Conservation (phyloP, 2,113 vertebrate species). For the Erythrocercus mccallii region DNA sequence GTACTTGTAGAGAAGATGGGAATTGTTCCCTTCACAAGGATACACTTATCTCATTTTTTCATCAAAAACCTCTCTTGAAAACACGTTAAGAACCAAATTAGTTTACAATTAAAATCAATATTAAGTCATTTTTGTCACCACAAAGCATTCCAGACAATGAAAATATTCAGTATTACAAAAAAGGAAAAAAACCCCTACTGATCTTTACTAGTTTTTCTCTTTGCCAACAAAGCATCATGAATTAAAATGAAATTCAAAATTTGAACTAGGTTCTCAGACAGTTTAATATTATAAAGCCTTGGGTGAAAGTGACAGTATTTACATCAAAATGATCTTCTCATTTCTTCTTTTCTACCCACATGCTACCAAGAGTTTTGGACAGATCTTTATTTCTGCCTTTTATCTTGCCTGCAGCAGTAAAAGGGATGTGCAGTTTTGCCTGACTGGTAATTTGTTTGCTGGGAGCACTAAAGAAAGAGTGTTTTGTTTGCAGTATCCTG, state of each 20-base stretch:
- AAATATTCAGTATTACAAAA: not conserved
- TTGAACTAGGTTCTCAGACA: not conserved
- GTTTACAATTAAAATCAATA: not conserved
- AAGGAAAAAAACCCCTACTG: rapidly evolving
- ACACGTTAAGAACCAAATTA: not conserved
- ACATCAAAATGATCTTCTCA: not conserved
- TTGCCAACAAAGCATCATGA: not conserved
- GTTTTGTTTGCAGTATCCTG: not conserved
- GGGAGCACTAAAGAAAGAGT: not conserved
- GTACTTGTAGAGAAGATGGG: not conserved
- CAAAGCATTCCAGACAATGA: not conserved
- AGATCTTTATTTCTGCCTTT: not conserved
- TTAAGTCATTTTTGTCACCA: not conserved
- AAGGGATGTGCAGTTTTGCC: not conserved
- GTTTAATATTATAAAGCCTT: not conserved
- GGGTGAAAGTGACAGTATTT: not conserved
- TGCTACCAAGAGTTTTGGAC: not conserved
- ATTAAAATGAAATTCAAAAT: not conserved
- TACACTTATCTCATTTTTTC: not conserved
- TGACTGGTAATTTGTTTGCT: not conserved
- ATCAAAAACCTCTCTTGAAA: not conserved
- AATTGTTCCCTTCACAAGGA: not conserved
- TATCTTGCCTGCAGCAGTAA: not conserved
- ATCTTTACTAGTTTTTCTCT: not conserved
- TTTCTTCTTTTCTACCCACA: not conserved